Conservation (phyloP, 2,113 vertebrate species). For the Alexandromys fortis region DNA sequence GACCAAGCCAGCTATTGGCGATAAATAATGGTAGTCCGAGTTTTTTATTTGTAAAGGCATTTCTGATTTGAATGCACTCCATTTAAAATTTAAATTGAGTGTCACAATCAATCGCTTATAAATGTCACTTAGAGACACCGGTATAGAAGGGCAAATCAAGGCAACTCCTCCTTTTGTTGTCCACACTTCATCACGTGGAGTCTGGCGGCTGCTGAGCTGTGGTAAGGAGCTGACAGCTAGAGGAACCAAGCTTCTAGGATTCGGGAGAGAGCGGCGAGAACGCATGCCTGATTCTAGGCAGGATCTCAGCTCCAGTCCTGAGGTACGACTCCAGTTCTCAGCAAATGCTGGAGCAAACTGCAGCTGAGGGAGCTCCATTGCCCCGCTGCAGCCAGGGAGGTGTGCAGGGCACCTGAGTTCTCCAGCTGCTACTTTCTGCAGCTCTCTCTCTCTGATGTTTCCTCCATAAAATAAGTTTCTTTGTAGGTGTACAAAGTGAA, state of each 20-base stretch:
- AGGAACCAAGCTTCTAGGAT: neutral
- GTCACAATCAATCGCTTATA: neutral
- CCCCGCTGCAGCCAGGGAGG: neutral
- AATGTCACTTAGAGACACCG: neutral
- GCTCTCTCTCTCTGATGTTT: neutral
- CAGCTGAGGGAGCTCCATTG: neutral
- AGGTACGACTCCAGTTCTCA: neutral
- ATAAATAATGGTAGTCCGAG: neutral
- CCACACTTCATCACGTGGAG: neutral
- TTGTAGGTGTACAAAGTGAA: neutral
- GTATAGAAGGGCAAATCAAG: neutral
- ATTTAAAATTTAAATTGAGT: neutral
- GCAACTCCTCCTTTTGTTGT: neutral
- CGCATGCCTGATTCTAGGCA: neutral
- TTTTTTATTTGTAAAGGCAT: conserved; percentile 20
- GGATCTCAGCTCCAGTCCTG: neutral
- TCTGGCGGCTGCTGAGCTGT: neutral
- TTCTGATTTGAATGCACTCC: conserved; percentile 5
- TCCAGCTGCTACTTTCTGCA: neutral
- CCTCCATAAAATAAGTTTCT: neutral
- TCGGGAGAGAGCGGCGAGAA: neutral
- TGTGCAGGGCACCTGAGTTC: neutral
- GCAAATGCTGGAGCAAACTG: too few relatives aligned
- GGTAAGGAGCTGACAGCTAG: neutral
- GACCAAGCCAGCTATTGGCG: neutral